phyloP scores from a whole-genome alignment of 2,113 vertebrate genomes.

The Plecturocebus donacophilus region DNA sequence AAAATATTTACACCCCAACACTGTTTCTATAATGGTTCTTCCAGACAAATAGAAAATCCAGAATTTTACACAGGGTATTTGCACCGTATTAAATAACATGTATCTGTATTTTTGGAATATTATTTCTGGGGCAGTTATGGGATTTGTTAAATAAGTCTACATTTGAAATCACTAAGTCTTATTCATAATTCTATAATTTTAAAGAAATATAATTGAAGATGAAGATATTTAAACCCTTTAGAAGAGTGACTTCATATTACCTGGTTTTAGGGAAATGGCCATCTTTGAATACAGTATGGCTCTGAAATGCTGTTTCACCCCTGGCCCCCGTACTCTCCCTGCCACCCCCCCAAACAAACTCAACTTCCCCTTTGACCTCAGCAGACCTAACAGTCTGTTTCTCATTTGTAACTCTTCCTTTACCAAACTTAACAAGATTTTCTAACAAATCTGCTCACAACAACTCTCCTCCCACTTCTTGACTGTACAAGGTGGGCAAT shows the following conservation, averaged over 20 bases:
- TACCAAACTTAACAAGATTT: constrained; percentile 58
- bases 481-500: not conserved
- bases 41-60: constrained; percentile 80
- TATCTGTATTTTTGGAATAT: constrained; percentile 62
- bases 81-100: constrained; percentile 75
- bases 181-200: constrained; percentile 36
- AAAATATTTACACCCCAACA: constrained; percentile 77
- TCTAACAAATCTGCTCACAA: constrained; percentile 29
- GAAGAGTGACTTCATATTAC: not conserved
- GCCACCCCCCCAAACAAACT: constrained; percentile 52
- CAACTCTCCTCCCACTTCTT: not conserved
- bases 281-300: not conserved
- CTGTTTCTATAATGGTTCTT: constrained; percentile 71
- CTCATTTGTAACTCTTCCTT: constrained; percentile 65
- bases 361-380: constrained; percentile 62
- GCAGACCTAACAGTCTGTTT: constrained; percentile 58
- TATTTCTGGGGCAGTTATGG: constrained; percentile 56
- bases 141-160: constrained; percentile 61
- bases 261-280: not conserved
- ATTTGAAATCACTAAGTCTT: constrained; percentile 51
- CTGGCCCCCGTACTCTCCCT: not conserved
- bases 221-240: not conserved
- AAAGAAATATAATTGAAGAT: constrained; percentile 41
- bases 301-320: not conserved
- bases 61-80: constrained; percentile 76